Base-by-base conservation (phyloP, 2,113 vertebrate species). In the Caranx melampygus region DNA sequence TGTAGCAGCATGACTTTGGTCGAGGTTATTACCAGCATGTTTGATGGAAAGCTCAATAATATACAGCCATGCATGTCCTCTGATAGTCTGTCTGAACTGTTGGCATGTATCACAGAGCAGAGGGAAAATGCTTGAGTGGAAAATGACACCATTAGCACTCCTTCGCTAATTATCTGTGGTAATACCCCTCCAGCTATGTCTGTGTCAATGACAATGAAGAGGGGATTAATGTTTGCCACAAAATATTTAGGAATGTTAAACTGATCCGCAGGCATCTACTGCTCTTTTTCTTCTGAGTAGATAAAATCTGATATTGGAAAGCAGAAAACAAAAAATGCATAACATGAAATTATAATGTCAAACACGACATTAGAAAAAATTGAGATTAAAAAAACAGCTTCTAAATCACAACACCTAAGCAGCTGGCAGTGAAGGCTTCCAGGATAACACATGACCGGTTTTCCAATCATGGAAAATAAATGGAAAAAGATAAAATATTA, bases 101-200 rank as follows among this genome's bases (percentile, higher is more conserved):
- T 52, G 13, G 18, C 62, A 75, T 77, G 52, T 72, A 76, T 78
- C 78, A 72, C 37, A 76, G 57, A 65, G 35, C 63, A 74, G 61
- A 11, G 33, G 20, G 21, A 59, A 54, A 13, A 57, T 55, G 66
- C 77, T 51, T 67, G 37, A 65, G 61, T 72, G 44, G 47, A 70
- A 83, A 78, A 85, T 82, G 63, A 73, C 72, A 86, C 64, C 67
- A 79, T 85, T 78, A 83, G 63, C 74, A 68, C 78, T 78, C 45
- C 68, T 71, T 40, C 55, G 81, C 64, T 88, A 91, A 88, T 91
- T 84, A 82, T 74, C 70, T 65, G 51, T 10, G 34, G 40, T 81
- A 81, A 81, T 88, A 58, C 31, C 67, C 78, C 75, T 83, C 49
- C 59, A 80, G 78, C 71, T 58, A 59, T 5, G 4, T 79, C 69